Evolutionary conservation across 1,140 invertebrate genomes (phyloP).

Genomic region (Acarapis woodi): DNA sequence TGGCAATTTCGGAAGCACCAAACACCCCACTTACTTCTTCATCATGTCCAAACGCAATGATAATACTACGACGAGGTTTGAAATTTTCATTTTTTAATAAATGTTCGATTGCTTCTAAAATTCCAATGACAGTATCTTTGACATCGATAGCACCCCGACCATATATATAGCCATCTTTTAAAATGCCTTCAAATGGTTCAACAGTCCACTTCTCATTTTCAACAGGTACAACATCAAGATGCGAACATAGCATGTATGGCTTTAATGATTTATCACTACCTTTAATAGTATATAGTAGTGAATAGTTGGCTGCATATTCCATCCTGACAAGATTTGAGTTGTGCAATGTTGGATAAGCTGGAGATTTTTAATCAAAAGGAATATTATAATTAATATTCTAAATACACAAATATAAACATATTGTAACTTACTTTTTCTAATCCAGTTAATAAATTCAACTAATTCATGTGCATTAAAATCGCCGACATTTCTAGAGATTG

Average conservation of each 20-base stretch:
- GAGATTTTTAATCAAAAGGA: background rate
- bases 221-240: slow-evolving; percentile 28
- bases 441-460: background rate
- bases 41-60: slow-evolving; percentile 29
- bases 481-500: background rate
- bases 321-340: background rate
- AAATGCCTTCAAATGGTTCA: slow-evolving; percentile 23
- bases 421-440: background rate
- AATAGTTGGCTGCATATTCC: slow-evolving; percentile 22
- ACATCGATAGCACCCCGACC: slow-evolving; percentile 26
- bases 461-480: background rate
- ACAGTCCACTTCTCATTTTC: slow-evolving; percentile 20
- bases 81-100: slow-evolving; percentile 18
- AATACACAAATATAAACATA: background rate
- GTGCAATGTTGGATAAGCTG: slow-evolving; percentile 3
- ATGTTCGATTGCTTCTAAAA: slow-evolving; percentile 24
- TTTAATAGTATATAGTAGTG: slow-evolving; percentile 21
- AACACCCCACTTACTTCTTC: slow-evolving; percentile 25
- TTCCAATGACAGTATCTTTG: slow-evolving; percentile 24
- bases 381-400: background rate
- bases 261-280: slow-evolving; percentile 17
- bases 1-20: slow-evolving; percentile 20
- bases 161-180: slow-evolving; percentile 23
- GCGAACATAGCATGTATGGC: slow-evolving; percentile 24
- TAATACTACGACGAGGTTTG: slow-evolving; percentile 19